A percentile compares a stretch with the other conserved stretches of the same genome.
Evolutionary conservation across 2,888 invertebrate genomes (phyloP).

Genomic region (Amiota minor): DNA sequence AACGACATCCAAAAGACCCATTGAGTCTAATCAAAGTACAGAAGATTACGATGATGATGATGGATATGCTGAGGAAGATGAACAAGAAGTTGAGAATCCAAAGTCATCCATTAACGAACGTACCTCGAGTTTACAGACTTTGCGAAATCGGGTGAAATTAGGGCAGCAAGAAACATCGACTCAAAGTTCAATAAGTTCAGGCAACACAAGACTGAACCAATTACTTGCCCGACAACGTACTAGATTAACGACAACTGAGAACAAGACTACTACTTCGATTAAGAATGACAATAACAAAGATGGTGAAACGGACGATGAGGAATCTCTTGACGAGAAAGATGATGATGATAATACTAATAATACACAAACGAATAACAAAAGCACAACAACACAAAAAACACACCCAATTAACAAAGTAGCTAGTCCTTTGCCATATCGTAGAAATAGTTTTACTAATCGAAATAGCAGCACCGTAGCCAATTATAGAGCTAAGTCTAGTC

Average conservation of each 20-base stretch:
- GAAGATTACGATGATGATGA: conserved; percentile 32
- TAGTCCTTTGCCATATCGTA: conserved; percentile 48
- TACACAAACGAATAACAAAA: conserved; percentile 36
- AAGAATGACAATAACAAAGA: conserved; percentile 29
- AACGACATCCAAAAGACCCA: neutral
- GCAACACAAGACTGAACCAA: conserved; percentile 46
- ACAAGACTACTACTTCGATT: conserved; percentile 32
- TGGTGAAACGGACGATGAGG: conserved; percentile 33
- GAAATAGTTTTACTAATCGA: conserved; percentile 52
- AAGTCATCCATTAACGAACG: conserved; percentile 38
- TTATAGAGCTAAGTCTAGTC: conserved; percentile 60
- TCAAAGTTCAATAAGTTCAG: neutral
- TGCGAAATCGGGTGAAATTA: conserved; percentile 39
- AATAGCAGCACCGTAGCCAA: conserved; percentile 70
- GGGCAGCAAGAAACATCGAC: conserved; percentile 16
- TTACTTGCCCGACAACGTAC: conserved; percentile 51
- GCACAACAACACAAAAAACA: conserved; percentile 39
- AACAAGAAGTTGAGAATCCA: conserved; percentile 28
- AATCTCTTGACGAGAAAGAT: conserved; percentile 22
- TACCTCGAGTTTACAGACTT: conserved; percentile 35
- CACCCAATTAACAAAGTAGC: conserved; percentile 42
- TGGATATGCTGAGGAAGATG: conserved; percentile 33
- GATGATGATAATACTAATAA: conserved; percentile 4
- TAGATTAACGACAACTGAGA: conserved; percentile 31
- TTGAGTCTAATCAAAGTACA: conserved; percentile 14